Percentiles rank a stretch among this genome's conserved stretches.
phyloP scores from a whole-genome alignment of 2,888 invertebrate species.

The Candidula unifasciata region DNA sequence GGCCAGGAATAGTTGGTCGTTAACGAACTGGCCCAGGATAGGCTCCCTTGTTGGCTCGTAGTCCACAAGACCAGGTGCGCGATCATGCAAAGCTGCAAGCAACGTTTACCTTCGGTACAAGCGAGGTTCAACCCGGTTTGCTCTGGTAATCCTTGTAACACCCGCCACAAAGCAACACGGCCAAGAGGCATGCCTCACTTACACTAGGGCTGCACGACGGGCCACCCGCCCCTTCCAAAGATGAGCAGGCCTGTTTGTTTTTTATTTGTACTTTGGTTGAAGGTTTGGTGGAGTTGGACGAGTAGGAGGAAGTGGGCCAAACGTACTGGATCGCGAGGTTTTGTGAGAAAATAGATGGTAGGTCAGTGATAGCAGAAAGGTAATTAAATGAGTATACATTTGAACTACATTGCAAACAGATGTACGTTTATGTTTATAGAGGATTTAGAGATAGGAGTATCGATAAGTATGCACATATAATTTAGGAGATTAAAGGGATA shows the following conservation, averaged over 20 bases:
- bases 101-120: conserved; percentile 24
- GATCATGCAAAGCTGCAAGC: conserved; percentile 6
- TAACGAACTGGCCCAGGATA: conserved; percentile 17
- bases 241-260: background rate
- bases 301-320: background rate
- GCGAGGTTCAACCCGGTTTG: conserved; percentile 31
- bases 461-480: too few relatives aligned
- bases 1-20: conserved; percentile 30
- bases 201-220: conserved; percentile 12
- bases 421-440: too few relatives aligned
- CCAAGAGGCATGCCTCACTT: conserved; percentile 29
- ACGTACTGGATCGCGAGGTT: too few relatives aligned
- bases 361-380: too few relatives aligned
- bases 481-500: too few relatives aligned
- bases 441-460: too few relatives aligned
- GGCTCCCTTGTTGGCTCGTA: conserved; percentile 24
- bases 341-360: too few relatives aligned
- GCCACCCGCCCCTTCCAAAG: conserved; percentile 11
- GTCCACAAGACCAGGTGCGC: conserved; percentile 40
- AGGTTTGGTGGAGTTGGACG: background rate
- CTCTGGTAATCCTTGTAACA: conserved; percentile 41
- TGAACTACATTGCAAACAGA: too few relatives aligned
- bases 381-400: too few relatives aligned
- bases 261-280: conserved; percentile 18
- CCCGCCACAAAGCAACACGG: conserved; percentile 38